phyloP scores from a whole-genome alignment of 1,140 invertebrate genomes.

The Adoxophyes honmai region DNA sequence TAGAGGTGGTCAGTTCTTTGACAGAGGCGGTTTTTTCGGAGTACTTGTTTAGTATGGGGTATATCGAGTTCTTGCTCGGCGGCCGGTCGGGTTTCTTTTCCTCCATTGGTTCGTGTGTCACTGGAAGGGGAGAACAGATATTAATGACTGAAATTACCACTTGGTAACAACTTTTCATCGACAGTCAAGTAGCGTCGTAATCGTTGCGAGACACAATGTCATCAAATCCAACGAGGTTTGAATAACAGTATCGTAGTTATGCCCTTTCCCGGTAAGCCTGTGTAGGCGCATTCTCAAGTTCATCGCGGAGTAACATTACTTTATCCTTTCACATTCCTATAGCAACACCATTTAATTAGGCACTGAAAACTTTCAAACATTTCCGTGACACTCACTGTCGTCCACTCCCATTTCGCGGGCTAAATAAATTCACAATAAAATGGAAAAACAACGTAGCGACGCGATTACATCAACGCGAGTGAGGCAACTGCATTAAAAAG shows the following conservation, averaged over 20 bases:
- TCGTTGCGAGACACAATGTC: neutral
- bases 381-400: slow-evolving; percentile 1
- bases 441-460: slow-evolving; percentile 21
- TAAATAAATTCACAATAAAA: slow-evolving; percentile 18
- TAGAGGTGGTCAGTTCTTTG: slow-evolving; percentile 66
- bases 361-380: neutral
- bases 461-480: slow-evolving; percentile 17
- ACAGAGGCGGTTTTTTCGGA: slow-evolving; percentile 63
- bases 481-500: slow-evolving; percentile 41
- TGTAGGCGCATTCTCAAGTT: slow-evolving; percentile 7
- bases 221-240: neutral
- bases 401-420: slow-evolving; percentile 14
- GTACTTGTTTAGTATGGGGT: slow-evolving; percentile 66
- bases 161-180: too few relatives aligned
- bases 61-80: slow-evolving; percentile 47
- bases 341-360: neutral
- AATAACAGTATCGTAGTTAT: neutral
- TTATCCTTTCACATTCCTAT: slow-evolving; percentile 9
- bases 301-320: neutral
- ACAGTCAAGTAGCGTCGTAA: neutral
- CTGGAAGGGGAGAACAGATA: slow-evolving; percentile 21
- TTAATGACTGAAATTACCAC: too few relatives aligned
- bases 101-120: slow-evolving; percentile 42
- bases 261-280: neutral
- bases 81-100: slow-evolving; percentile 65